Conservation (phyloP, 2,888 invertebrate species). For the Tridacna gigas region DNA sequence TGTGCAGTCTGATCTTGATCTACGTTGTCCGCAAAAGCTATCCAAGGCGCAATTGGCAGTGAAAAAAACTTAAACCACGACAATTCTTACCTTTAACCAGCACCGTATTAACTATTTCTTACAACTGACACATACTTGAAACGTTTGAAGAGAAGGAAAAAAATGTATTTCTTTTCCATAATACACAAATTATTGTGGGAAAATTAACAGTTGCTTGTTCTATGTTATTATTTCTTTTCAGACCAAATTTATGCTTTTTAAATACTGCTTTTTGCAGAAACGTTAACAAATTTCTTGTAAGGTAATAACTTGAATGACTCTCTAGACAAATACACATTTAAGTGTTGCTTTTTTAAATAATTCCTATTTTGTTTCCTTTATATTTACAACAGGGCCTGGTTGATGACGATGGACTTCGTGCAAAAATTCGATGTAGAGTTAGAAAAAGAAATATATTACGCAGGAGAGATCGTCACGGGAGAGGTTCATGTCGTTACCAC, state of each 20-base stretch:
- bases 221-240: background rate
- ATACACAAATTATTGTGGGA: background rate
- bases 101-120: too few species aligned
- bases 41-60: too few species aligned
- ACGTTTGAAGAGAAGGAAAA: too few species aligned
- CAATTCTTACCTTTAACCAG: too few species aligned
- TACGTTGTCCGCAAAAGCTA: too few species aligned
- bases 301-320: background rate
- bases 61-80: too few species aligned
- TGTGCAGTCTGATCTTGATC: too few species aligned
- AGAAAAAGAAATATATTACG: slow-evolving; percentile 91
- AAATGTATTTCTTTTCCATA: too few species aligned
- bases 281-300: too few species aligned
- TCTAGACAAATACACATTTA: background rate
- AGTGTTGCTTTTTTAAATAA: background rate
- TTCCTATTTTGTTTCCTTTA: background rate
- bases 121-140: too few species aligned
- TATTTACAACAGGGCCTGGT: slow-evolving; percentile 51
- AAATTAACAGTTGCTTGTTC: background rate
- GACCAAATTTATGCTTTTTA: background rate
- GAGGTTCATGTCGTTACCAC: slow-evolving; percentile 89
- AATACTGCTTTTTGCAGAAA: background rate
- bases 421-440: slow-evolving; percentile 91
- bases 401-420: slow-evolving; percentile 90
- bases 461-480: slow-evolving; percentile 90